phyloP scores from a whole-genome alignment of 2,113 vertebrate genomes.

The Vidua macroura region DNA sequence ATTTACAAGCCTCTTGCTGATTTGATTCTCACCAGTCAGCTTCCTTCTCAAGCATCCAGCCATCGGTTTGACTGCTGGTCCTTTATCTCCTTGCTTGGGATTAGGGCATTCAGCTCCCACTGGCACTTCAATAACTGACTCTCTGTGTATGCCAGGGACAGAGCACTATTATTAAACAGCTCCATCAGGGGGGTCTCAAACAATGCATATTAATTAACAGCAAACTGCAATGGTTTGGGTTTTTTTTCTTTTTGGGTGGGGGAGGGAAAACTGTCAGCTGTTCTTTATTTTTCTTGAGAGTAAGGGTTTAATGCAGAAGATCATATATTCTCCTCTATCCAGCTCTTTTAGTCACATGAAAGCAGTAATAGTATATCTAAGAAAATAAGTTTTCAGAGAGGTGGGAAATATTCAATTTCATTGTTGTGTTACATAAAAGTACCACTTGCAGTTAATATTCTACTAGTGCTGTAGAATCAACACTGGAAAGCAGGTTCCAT shows the following conservation, averaged over 20 bases:
- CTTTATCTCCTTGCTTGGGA: background rate
- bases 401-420: background rate
- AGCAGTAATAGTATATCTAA: background rate
- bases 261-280: accelerated
- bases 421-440: background rate
- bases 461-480: background rate
- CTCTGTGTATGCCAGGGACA: background rate
- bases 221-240: background rate
- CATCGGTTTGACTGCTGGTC: background rate
- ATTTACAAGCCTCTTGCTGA: background rate
- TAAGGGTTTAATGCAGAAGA: background rate
- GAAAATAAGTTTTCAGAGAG: background rate
- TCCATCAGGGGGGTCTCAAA: background rate
- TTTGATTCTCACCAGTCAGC: background rate
- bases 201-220: background rate
- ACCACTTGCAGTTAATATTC: background rate
- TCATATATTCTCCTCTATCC: background rate
- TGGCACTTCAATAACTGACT: background rate
- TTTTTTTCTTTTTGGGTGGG: accelerated
- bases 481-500: background rate
- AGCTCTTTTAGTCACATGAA: background rate
- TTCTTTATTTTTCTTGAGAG: background rate
- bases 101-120: background rate
- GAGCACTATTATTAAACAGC: background rate
- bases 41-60: background rate